These are phyloP conservation scores for Cirrhinus molitorella DNA, from an alignment of 2,797 vertebrate genomes.

Conservation along the genomic window DNA sequence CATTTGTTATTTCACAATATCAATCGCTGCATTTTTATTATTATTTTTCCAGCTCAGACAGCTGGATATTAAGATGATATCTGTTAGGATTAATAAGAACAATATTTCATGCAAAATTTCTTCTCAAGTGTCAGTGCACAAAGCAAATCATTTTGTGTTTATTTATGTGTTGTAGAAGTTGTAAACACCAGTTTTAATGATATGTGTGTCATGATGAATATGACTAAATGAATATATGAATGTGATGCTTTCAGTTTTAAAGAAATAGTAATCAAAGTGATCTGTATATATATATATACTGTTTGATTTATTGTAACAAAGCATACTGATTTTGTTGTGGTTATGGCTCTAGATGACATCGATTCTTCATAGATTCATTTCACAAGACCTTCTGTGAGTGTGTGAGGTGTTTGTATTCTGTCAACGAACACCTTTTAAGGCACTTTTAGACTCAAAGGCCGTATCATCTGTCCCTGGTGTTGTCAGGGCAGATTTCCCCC, in stretches of 20 bases:
- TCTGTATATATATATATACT: too few species aligned
- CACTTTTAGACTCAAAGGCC: slow-evolving; percentile 17
- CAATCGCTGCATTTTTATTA: slow-evolving; percentile 28
- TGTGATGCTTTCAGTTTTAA: neutral
- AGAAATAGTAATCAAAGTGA: neutral
- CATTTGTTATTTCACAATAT: slow-evolving; percentile 1
- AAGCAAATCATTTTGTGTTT: neutral
- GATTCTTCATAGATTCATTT: neutral
- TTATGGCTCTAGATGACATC: neutral
- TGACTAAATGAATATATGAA: neutral
- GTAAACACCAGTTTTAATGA: neutral
- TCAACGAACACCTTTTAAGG: slow-evolving; percentile 1
- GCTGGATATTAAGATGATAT: neutral
- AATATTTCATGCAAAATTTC: neutral
- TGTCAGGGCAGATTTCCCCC: slow-evolving; percentile 54
- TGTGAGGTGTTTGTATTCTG: neutral
- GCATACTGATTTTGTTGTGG: neutral
- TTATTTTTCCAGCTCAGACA: neutral
- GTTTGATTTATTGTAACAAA: neutral
- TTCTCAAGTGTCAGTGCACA: neutral
- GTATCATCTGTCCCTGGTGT: slow-evolving; percentile 34
- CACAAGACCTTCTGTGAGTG: neutral
- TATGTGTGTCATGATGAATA: neutral
- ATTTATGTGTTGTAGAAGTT: neutral
- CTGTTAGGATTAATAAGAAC: neutral